Evolutionary conservation across 2,113 vertebrate species (phyloP), one percentile per base, ranked within the genome.

Genomic region (Hystrix cristata): DNA sequence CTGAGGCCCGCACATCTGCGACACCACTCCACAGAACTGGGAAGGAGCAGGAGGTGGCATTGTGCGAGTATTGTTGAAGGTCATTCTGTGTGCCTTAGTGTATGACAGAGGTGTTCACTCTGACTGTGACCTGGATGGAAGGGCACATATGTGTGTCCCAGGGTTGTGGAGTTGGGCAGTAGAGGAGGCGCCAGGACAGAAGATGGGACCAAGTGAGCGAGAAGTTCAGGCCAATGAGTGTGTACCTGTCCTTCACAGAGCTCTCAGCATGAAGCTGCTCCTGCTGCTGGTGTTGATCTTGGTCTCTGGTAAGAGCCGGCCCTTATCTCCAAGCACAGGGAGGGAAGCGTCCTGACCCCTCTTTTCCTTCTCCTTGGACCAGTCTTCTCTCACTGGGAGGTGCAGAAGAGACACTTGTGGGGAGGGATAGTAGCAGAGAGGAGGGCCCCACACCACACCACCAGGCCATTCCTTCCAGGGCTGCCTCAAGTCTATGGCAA

Each of bases 251-350:
- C 57, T 72, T 19, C 46, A 86, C 60, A 93, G 94, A 57, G 13
- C 65, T 9, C 0, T 46, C 51, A 93, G 19, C 84, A 98, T 98
- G 98, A 98, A 98, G 34, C 10, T n/a, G 1, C 60, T 98, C 87
- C 83, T 98, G 0, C 0, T 89, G 15, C 43, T 98, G 0, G 19
- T 69, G 0, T 4, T 79, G 82, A 79, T 98, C 1, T 0, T 90
- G 69, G 94, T 27, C 2, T 97, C 96, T 59, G 97, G 98, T 98
- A 91, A 98, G 98, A 13, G 13, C 18, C 21, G 43, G 48, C 7
- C 12, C 10, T n/a, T 51, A 59, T 13, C 34, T 69, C 57, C 13
- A 38, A 34, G 55, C 23, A 31, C 43, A 15, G 34, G 38, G 67
- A 69, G 9, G 27, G 46, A n/a, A 34, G 55, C 1, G 48, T 5